These are phyloP conservation scores for Idaea dimidiata DNA, from an alignment of 2,888 invertebrate genomes.

Conservation along the genomic window DNA sequence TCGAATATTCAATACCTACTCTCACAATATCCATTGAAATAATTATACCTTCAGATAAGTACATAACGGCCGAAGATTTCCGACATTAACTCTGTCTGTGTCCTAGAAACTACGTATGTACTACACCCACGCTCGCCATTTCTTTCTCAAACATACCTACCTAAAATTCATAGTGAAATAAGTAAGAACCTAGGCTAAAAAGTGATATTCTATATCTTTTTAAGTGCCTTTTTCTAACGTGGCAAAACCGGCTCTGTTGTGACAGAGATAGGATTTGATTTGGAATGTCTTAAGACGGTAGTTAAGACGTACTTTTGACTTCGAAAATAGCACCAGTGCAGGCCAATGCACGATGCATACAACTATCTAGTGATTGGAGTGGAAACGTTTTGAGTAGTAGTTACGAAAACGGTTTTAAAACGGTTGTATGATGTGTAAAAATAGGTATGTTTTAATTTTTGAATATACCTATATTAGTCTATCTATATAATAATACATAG, in stretches of 20 bases:
- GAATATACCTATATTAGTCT: no score
- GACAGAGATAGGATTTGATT: slow-evolving; percentile 21
- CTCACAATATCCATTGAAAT: slow-evolving; percentile 20
- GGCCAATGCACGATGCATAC: slow-evolving; percentile 81
- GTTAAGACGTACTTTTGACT: slow-evolving; percentile 42
- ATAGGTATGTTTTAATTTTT: no score
- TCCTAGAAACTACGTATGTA: slow-evolving; percentile 68
- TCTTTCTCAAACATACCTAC: slow-evolving; percentile 78
- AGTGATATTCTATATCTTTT: slow-evolving; percentile 27
- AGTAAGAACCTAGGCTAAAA: slow-evolving; percentile 76
- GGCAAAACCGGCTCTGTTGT: slow-evolving; percentile 15
- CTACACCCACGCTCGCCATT: slow-evolving; percentile 70
- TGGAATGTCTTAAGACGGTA: slow-evolving; percentile 19
- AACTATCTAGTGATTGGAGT: slow-evolving; percentile 74
- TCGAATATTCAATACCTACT: not conserved
- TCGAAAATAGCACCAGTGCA: slow-evolving; percentile 60
- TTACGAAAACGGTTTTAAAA: not conserved
- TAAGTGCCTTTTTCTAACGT: slow-evolving; percentile 4
- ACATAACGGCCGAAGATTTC: slow-evolving; percentile 59
- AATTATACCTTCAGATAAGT: slow-evolving; percentile 1
- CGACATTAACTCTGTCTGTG: slow-evolving; percentile 58
- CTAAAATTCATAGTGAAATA: slow-evolving; percentile 80
- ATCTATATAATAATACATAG: no score
- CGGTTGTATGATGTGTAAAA: not conserved
- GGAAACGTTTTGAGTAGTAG: slow-evolving; percentile 14